phyloP scores from a whole-genome alignment of 2,113 vertebrate species.

The Atrichornis clamosus region DNA sequence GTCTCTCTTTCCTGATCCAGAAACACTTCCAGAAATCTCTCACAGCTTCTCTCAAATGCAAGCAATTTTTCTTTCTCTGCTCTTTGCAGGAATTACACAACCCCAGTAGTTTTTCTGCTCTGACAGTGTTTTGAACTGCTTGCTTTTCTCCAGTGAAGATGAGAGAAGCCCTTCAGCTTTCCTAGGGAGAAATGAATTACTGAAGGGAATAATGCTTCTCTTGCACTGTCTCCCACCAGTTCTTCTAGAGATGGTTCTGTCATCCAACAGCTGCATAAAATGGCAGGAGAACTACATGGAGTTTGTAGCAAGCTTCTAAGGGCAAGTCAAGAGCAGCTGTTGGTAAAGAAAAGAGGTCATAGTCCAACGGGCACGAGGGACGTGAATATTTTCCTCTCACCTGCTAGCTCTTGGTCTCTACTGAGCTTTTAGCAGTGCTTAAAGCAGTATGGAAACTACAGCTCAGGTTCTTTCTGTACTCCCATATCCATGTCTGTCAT shows the following conservation, averaged over 20 bases:
- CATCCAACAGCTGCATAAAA: background rate
- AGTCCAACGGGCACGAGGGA: background rate
- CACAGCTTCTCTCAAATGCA: background rate
- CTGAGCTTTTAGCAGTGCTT: background rate
- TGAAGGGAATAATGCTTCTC: background rate
- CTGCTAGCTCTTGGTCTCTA: background rate
- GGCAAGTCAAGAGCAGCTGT: background rate
- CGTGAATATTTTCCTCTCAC: background rate
- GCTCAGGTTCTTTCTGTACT: background rate
- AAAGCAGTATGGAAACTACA: background rate
- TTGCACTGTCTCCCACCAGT: background rate
- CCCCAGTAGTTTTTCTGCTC: background rate
- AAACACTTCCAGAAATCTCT: conserved; percentile 32
- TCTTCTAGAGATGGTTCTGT: background rate
- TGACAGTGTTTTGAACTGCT: conserved; percentile 7
- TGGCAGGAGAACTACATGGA: background rate
- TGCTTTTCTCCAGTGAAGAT: background rate
- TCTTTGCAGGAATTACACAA: background rate
- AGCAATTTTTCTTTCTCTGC: background rate
- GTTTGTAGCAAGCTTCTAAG: background rate
- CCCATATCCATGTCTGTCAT: background rate
- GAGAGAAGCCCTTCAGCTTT: background rate
- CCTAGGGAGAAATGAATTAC: background rate
- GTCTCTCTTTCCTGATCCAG: background rate
- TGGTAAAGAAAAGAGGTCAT: background rate